Evolutionary conservation across 2,888 invertebrate species (phyloP), one percentile per base, ranked within the genome.

Genomic region (Sarcophaga rosellei): DNA sequence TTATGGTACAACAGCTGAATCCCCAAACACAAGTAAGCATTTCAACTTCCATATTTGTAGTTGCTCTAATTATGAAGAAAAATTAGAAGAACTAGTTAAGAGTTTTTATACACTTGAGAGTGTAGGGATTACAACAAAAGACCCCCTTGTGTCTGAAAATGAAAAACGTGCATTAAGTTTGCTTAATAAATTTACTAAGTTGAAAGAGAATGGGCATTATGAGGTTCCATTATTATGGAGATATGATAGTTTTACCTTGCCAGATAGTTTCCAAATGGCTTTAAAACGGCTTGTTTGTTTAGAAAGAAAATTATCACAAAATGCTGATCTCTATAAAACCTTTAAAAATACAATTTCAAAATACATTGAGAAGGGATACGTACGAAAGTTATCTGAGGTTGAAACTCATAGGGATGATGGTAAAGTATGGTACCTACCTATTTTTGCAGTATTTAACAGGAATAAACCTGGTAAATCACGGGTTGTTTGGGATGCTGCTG

Each of bases 401-500:
- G 80, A 82, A 61, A 75, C 59, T 12, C 63, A 65, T 61, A 12
- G 20, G 6, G 12, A 6, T 70, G 62, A 6, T 70, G 62, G 68
- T n/a, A 69, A 77, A 77, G 45, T 77, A 11, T 77, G 77, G 68
- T 77, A 77, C 15, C 15, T 77, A 3, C 69, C 69, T 3, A 77
- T 47, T 23, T 59, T 84, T 53, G 76, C 80, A 17, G 59, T 59
- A 3, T 65, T 80, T 23, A 76, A 76, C 35, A 35, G 35, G 25
- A 75, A 77, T n/a, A 77, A 79, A 20, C 78, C 63, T 6, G 69
- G 78, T 12, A 83, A 86, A 74, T 73, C 77, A 8, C 79, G 81
- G 11, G 45, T 86, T n/a, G 86, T 83, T 12, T 86, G 84, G 81
- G 78, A 87, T 45, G 84, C 84, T 53, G 84, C 84, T 35, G 72